These are phyloP conservation scores for Remorina albescens DNA, from an alignment of 2,797 vertebrate genomes.

Conservation along the genomic window DNA sequence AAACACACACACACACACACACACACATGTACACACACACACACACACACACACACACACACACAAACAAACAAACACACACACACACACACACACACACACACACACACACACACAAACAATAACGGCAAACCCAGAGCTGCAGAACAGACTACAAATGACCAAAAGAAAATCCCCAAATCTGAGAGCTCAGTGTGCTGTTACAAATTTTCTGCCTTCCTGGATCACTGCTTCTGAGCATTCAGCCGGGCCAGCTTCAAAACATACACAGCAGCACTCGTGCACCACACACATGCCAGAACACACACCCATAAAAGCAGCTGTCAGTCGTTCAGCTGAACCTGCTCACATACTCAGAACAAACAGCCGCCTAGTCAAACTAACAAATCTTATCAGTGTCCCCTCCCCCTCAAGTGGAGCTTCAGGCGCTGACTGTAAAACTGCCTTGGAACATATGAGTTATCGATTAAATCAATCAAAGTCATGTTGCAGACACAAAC, in stretches of 20 bases:
- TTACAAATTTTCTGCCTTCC: conserved; percentile 67
- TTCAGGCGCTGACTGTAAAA: conserved; percentile 38
- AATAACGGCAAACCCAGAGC: conserved; percentile 64
- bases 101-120: neutral
- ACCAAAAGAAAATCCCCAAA: conserved; percentile 68
- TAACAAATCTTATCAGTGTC: conserved; percentile 33
- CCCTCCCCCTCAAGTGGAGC: conserved; percentile 29
- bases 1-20: neutral
- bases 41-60: conserved; percentile 10
- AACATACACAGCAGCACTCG: conserved; percentile 25
- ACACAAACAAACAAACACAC: no score
- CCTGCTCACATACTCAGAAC: conserved; percentile 36
- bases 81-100: no score
- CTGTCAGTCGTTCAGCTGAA: conserved; percentile 57
- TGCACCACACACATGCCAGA: neutral
- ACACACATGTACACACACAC: no score
- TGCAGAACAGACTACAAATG: conserved; percentile 62
- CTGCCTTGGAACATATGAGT: conserved; percentile 52
- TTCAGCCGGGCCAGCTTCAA: conserved; percentile 45
- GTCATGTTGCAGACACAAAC: conserved; percentile 19
- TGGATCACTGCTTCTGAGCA: conserved; percentile 59
- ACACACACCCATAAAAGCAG: conserved; percentile 34
- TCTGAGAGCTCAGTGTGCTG: conserved; percentile 54
- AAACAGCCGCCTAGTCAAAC: conserved; percentile 40
- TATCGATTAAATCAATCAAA: conserved; percentile 71